phyloP scores from a whole-genome alignment of 2,797 vertebrate genomes.

The Decapterus maruadsi region DNA sequence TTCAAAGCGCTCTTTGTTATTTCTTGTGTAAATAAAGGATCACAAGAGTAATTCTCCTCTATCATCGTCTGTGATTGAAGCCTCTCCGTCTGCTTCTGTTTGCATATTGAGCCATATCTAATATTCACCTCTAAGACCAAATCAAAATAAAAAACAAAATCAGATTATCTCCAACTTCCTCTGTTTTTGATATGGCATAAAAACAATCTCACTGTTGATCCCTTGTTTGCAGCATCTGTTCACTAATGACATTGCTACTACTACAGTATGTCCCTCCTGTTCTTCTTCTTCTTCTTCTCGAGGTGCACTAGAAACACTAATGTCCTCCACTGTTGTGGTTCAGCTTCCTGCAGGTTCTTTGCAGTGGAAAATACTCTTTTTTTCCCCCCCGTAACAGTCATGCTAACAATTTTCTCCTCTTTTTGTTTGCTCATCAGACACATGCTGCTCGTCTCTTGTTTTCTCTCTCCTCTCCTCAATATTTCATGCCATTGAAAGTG shows the following conservation, averaged over 20 bases:
- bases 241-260: not conserved
- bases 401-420: slow-evolving; percentile 62
- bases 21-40: slow-evolving; percentile 2
- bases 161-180: not conserved
- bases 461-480: slow-evolving; percentile 74
- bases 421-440: slow-evolving; percentile 78
- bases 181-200: not conserved
- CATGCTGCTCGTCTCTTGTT: slow-evolving; percentile 73
- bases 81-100: not conserved
- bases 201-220: not conserved
- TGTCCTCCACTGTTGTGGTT: slow-evolving; percentile 28
- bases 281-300: not conserved
- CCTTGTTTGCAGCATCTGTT: slow-evolving; percentile 4
- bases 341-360: slow-evolving; percentile 28
- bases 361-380: slow-evolving; percentile 27
- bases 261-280: not conserved
- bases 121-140: not conserved
- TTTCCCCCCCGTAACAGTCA: slow-evolving; percentile 42
- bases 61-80: slow-evolving; percentile 14
- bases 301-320: not conserved
- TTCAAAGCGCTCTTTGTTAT: not conserved
- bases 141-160: not conserved
- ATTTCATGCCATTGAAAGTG: slow-evolving; percentile 81
- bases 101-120: not conserved
- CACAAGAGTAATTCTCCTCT: not conserved